Percentiles rank a stretch among this genome's conserved stretches.
phyloP scores from a whole-genome alignment of 64 coral and sea anemone species.

The Pachyseris speciosa region DNA sequence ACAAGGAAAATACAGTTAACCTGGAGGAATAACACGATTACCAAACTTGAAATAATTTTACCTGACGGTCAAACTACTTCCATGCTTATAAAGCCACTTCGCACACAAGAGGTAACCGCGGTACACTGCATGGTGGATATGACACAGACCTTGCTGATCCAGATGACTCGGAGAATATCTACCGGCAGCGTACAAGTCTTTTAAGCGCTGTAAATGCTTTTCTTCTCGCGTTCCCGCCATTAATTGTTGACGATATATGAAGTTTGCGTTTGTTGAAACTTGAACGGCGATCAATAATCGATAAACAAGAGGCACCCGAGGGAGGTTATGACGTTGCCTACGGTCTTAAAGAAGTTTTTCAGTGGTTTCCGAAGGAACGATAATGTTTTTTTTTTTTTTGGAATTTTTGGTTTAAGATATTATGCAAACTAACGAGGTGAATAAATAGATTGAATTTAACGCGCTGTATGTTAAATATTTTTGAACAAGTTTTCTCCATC shows the following conservation, averaged over 20 bases:
- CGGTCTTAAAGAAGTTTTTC: not conserved
- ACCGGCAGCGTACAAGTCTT: slow-evolving; percentile 41
- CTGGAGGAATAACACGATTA: not conserved
- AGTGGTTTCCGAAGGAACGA: not conserved
- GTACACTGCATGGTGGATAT: slow-evolving; percentile 70
- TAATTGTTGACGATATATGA: not conserved
- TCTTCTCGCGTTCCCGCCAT: slow-evolving; percentile 25
- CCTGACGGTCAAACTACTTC: slow-evolving; percentile 71
- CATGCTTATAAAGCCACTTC: slow-evolving; percentile 88
- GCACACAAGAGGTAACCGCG: slow-evolving; percentile 75
- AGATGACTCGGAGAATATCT: slow-evolving; percentile 39
- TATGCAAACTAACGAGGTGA: not conserved
- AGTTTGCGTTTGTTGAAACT: no score
- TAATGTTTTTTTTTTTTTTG: not conserved
- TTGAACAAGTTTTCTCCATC: not conserved
- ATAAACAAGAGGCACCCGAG: no score
- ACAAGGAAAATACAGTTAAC: no score
- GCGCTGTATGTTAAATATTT: not conserved
- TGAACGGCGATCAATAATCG: no score
- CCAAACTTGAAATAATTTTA: slow-evolving; percentile 23
- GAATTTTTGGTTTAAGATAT: not conserved
- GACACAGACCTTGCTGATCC: slow-evolving; percentile 74
- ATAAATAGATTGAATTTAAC: not conserved
- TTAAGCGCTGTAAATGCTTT: slow-evolving; percentile 65
- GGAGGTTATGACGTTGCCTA: no score